Conservation (phyloP, 2,888 invertebrate species). For the Ormyrus labotus region DNA sequence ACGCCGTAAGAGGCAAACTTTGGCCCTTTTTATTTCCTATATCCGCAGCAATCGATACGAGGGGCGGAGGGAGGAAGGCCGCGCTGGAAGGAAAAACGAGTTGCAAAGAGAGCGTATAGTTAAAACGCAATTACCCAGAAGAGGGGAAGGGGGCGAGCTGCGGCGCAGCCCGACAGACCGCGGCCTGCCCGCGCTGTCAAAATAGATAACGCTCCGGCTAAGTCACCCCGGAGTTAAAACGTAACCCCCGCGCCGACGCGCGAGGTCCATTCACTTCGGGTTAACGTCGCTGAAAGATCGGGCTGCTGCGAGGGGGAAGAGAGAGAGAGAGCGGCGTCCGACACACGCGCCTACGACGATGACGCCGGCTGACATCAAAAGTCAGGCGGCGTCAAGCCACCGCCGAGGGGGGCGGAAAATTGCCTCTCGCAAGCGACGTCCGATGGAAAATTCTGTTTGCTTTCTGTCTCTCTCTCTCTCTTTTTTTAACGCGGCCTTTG, state of each 20-base stretch:
- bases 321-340: too few relatives aligned
- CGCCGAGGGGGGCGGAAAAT: constrained; percentile 34
- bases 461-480: too few relatives aligned
- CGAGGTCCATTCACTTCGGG: constrained; percentile 71
- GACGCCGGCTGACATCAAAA: constrained; percentile 39
- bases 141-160: constrained; percentile 43
- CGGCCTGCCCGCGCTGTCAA: constrained; percentile 74
- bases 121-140: constrained; percentile 71
- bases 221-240: constrained; percentile 74
- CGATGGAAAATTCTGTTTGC: constrained; percentile 32
- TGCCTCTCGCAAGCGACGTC: constrained; percentile 11
- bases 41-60: constrained; percentile 34
- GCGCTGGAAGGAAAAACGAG: constrained; percentile 50
- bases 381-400: constrained; percentile 1
- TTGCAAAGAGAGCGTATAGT: constrained; percentile 59
- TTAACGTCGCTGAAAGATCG: constrained; percentile 69
- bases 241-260: constrained; percentile 65
- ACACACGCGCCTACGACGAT: too few relatives aligned
- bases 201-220: constrained; percentile 74
- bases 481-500: too few relatives aligned
- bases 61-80: constrained; percentile 37
- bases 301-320: constrained; percentile 45
- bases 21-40: neutral
- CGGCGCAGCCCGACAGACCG: constrained; percentile 68
- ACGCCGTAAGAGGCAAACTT: constrained; percentile 39